Evolutionary conservation across 1,140 invertebrate genomes (phyloP).

Genomic region (Apis cerana): DNA sequence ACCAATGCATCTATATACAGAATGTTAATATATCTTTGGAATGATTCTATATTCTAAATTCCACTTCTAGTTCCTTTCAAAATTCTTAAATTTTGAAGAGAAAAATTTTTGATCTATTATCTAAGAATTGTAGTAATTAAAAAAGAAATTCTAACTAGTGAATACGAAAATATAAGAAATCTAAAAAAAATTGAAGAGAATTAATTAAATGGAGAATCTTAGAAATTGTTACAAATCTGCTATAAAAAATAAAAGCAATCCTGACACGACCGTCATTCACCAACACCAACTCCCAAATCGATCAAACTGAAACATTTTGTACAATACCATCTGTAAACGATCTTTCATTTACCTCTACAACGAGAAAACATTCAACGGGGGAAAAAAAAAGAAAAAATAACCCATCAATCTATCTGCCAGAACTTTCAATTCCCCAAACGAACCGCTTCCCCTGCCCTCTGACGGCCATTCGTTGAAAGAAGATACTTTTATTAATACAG

Average conservation of each 20-base stretch:
- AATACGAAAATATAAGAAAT: too few species aligned
- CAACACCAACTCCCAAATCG: neutral
- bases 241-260: neutral
- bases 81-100: too few species aligned
- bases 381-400: neutral
- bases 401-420: neutral
- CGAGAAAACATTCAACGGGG: neutral
- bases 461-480: neutral
- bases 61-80: too few species aligned
- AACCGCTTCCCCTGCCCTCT: neutral
- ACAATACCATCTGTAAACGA: neutral
- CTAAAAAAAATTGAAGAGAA: too few species aligned
- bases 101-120: too few species aligned
- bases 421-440: slow-evolving; percentile 19
- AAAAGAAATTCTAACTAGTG: too few species aligned
- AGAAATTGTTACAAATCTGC: neutral
- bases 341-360: neutral
- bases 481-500: neutral
- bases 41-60: too few species aligned
- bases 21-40: too few species aligned
- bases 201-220: too few species aligned
- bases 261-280: neutral
- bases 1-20: neutral
- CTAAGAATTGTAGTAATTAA: too few species aligned
- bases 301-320: neutral